Evolutionary conservation across 2,113 vertebrate genomes (phyloP), one percentile per base, ranked within the genome.

Genomic region (Cryptomyrus ogoouensis): DNA sequence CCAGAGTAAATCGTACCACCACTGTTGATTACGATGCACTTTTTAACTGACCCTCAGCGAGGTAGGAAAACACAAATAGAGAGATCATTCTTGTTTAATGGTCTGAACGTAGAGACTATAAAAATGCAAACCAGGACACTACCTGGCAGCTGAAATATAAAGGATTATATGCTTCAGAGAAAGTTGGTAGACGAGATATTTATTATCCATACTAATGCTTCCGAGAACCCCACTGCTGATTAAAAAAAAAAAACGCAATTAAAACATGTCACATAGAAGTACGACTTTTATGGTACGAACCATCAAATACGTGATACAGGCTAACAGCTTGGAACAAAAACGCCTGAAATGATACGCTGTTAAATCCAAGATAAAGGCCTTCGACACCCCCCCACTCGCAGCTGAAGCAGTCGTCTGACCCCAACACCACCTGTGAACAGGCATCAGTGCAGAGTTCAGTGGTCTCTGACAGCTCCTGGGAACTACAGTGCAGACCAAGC

Each of bases 391-490:
- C 44, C 42, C 17, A 46, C 42, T 15, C 21, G 6, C 83, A 47
- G 44, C 44, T 84, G 7, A 84, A 47, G 13, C 15, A 8, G 35
- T 0, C 2, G 70, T 39, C 27, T 39, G 15, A 17, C n/a, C 74
- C 74, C 74, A 0, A 13, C 85, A 87, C 39, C 85, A 56, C 27
- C 85, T 87, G 85, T 87, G 85, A 39, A n/a, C 27, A 87, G 27
- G 85, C 85, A 35, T 87, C 50, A 52, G 47, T 6, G 47, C 24
- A 27, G 1, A 35, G 49, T 47, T 35, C 19, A 56, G n/a, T 27
- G n/a, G 85, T 19, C 85, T 39, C 85, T 53, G 85, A 87, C 85
- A 87, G 31, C 50, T 53, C 85, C 50, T 56, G 50, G 50, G 85
- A 87, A 87, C 50, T 35, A 49, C 44, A 31, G 31, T 21, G 24